These are phyloP conservation scores for Prolemur simus DNA, from an alignment of 2,113 vertebrate species.

Conservation along the genomic window DNA sequence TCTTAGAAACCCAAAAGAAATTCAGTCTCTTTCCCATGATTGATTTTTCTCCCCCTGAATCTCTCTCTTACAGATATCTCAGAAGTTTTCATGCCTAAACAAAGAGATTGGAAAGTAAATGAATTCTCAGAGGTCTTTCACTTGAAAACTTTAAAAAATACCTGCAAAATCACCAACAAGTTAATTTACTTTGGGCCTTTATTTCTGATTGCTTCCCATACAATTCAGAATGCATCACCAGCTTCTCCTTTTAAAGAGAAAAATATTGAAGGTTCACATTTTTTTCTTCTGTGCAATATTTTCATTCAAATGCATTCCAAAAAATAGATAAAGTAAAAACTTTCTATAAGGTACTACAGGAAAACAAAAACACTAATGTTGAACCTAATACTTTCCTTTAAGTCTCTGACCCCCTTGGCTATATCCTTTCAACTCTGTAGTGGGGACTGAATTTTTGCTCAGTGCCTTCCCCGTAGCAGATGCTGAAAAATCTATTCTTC, in stretches of 20 bases:
- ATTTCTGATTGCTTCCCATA: not conserved
- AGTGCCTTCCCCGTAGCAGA: not conserved
- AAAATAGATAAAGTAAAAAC: not conserved
- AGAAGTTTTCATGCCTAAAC: slow-evolving; percentile 12
- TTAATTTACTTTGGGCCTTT: not conserved
- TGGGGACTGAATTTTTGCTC: not conserved
- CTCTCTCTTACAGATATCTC: not conserved
- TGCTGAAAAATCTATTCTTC: not conserved
- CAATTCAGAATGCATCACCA: not conserved
- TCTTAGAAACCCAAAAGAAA: slow-evolving; percentile 30
- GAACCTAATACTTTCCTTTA: not conserved
- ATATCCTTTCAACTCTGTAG: not conserved
- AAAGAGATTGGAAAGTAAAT: slow-evolving; percentile 12
- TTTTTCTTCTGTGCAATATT: not conserved
- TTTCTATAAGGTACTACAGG: not conserved
- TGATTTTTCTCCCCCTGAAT: slow-evolving; percentile 8
- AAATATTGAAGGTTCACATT: not conserved
- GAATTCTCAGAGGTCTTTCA: not conserved
- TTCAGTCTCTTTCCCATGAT: not conserved
- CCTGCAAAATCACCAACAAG: not conserved
- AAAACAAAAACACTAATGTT: not conserved
- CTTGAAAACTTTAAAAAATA: slow-evolving; percentile 38
- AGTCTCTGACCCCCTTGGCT: not conserved
- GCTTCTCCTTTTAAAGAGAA: not conserved
- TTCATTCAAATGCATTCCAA: not conserved